Base-by-base conservation (phyloP, 2,113 vertebrate genomes). In the Colistium nudipinnis region DNA sequence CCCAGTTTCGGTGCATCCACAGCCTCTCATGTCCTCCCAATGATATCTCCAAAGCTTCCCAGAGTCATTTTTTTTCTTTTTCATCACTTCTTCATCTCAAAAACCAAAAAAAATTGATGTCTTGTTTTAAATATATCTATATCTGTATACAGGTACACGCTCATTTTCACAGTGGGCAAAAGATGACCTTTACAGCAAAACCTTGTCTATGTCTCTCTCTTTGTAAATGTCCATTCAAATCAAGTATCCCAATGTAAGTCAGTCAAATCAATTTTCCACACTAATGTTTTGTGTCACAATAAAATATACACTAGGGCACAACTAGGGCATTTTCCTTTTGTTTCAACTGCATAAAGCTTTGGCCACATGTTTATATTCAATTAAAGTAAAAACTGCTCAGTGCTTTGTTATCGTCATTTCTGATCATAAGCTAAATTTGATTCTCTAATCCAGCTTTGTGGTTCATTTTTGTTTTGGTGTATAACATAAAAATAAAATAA, bases 81-180 rank as follows among this genome's bases (percentile, higher is more conserved):
- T 87, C 80, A 81, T 90, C 91, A 88, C 82, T 91, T 92, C 90
- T 91, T 92, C 89, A 89, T 92, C 70, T 90, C 83, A 89, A 76
- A 83, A 81, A 51, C 81, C 53, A 79, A 86, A 86, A 89, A 92
- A 91, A 81, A 68, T 74, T 78, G 89, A 92, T 88, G 91, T 90
- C 89, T 93, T 89, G 88, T 90, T 93, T 94, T 92, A 90, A 93
- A 93, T 93, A 92, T 91, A 92, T 92, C 84, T 94, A 92, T 93
- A 93, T 92, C 88, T 93, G 92, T 93, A 92, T 93, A 93, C 92
- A 92, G 92, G 92, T 92, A 93, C 91, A 93, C 78, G 87, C 90
- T 92, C 70, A 72, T 93, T 91, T 94, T 98, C 97, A 98, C 97
- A 98, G 97, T 98, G 97, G 96, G 95, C 93, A 97, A 95, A 92